These are phyloP conservation scores for Clostera curtula DNA, from an alignment of 2,888 invertebrate species.

Conservation along the genomic window DNA sequence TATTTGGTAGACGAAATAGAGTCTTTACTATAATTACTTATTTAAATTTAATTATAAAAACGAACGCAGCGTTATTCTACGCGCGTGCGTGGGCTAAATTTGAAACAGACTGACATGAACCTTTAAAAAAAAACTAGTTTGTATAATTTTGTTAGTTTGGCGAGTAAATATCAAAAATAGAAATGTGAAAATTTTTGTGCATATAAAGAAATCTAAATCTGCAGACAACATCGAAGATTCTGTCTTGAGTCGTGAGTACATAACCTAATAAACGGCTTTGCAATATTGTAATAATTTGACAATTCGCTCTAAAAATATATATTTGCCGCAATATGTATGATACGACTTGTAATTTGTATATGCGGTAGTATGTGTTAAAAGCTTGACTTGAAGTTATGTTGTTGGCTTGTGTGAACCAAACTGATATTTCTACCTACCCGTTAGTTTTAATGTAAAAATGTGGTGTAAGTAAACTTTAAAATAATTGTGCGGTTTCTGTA, in stretches of 20 bases:
- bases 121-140: slow-evolving; percentile 53
- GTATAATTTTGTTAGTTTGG: slow-evolving; percentile 27
- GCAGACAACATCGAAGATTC: slow-evolving; percentile 34
- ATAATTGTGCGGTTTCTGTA: no score
- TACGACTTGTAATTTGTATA: slow-evolving; percentile 50
- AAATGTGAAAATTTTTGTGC: slow-evolving; percentile 58
- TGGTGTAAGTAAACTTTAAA: no score
- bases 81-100: slow-evolving; percentile 58
- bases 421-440: no score
- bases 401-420: slow-evolving; percentile 11
- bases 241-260: slow-evolving; percentile 52
- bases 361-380: slow-evolving; percentile 28
- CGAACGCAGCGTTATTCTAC: slow-evolving; percentile 29
- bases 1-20: no score
- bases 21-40: not conserved
- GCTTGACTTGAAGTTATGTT: slow-evolving; percentile 21
- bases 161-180: slow-evolving; percentile 33
- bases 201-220: slow-evolving; percentile 25
- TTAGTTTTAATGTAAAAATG: no score
- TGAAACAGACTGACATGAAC: slow-evolving; percentile 50
- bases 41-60: slow-evolving; percentile 1
- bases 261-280: slow-evolving; percentile 31
- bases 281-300: slow-evolving; percentile 18
- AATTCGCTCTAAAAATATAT: slow-evolving; percentile 18
- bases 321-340: slow-evolving; percentile 47